Base-by-base conservation (phyloP, 2,797 vertebrate genomes). In the Centropyge bicolor region DNA sequence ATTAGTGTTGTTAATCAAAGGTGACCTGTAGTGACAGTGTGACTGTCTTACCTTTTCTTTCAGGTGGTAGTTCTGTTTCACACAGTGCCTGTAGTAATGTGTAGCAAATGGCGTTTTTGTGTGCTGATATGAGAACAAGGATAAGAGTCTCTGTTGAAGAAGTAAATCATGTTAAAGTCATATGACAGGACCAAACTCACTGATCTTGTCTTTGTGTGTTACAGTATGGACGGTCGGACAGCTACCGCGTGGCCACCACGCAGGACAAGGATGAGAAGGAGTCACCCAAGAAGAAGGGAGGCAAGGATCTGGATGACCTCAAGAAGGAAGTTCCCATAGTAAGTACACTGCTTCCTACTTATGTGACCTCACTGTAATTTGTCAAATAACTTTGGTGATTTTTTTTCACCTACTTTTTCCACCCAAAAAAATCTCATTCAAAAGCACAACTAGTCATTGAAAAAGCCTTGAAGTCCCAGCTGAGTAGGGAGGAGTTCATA, bases 321-420 rank as follows among this genome's bases (percentile, higher is more conserved):
- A 98, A 98, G 95, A 98, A 97, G 91, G 97, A 98, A 88, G 97
- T 98, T 87, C 96, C 97, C 5, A 94, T 98, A 91, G 97, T 98
- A 74, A 16, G 92, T 80, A n/a, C 45, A 0, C 6, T 2, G 36
- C 45, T 38, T 56, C 52, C 40, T 59, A 2, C 49, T 73, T 84
- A 74, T 76, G 17, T 49, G 13, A 67, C 65, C 76, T 62, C 12
- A 2, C 5, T 56, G 43, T 35, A 11, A 35, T 36, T 2, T 36
- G 4, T 45, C 8, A 24, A 4, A 31, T 14, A 17, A 5, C 27
- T 8, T 20, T 27, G 0, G 24, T 35, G n/a, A 11, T 38, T 17
- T 51, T 17, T 38, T 35, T 61, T 66, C 20, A 45, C 24, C n/a
- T 35, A 27, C 12, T 68, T 54, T 0, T 40, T n/a, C 31, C 38